These are phyloP conservation scores for Corythornis madagascariensis DNA, from an alignment of 2,113 vertebrate genomes.

Conservation along the genomic window DNA sequence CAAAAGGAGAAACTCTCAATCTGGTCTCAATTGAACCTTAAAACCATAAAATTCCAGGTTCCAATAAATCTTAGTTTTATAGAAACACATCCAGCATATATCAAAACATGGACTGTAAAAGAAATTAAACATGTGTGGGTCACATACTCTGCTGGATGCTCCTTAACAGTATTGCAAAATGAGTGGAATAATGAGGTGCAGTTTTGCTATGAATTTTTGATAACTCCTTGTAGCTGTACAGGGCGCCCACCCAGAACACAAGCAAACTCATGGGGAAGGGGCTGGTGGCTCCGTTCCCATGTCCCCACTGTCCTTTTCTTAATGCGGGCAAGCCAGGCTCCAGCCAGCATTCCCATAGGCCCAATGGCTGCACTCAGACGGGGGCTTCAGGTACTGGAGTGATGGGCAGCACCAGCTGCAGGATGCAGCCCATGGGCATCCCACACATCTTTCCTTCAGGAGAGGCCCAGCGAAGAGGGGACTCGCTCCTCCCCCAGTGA, in stretches of 20 bases:
- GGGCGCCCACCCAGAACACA: rapidly evolving
- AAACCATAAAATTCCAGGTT: constrained; percentile 47
- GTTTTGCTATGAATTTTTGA: background rate
- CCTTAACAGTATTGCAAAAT: background rate
- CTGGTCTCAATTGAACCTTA: constrained; percentile 51
- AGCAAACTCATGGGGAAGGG: background rate
- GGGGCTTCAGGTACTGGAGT: background rate
- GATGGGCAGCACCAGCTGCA: background rate
- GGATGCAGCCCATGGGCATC: rapidly evolving
- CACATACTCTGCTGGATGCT: constrained; percentile 14
- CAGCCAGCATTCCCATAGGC: background rate
- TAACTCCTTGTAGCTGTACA: background rate
- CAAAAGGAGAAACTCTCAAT: constrained; percentile 31
- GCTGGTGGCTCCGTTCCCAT: background rate
- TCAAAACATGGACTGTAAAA: constrained; percentile 50
- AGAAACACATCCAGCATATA: constrained; percentile 24
- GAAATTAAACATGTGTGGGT: constrained; percentile 54
- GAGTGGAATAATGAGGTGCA: background rate
- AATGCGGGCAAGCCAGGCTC: background rate
- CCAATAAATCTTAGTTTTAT: constrained; percentile 43
- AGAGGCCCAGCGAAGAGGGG: background rate
- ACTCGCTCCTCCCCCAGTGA: background rate
- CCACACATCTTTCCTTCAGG: background rate
- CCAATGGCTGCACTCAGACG: rapidly evolving
- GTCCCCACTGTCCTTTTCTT: rapidly evolving